Evolutionary conservation across 2,888 invertebrate species (phyloP).

Genomic region (Acleris literana): DNA sequence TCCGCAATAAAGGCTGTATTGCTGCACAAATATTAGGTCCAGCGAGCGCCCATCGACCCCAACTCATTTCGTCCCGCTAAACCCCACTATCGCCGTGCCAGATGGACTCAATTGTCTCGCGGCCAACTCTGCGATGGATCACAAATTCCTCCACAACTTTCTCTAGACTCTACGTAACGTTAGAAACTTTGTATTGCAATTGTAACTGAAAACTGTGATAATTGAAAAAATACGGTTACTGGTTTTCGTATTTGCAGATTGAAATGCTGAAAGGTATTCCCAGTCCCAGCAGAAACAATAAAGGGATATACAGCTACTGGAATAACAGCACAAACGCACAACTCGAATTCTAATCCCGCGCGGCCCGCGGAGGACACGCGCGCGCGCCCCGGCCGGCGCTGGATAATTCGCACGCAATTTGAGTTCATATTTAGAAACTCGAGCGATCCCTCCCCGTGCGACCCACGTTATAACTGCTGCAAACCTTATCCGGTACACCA

Average conservation of each 20-base stretch:
- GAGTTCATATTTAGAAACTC: slow-evolving; percentile 60
- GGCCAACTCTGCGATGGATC: slow-evolving; percentile 49
- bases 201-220: slow-evolving; percentile 8
- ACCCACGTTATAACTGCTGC: slow-evolving; percentile 33
- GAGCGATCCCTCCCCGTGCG: slow-evolving; percentile 42
- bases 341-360: slow-evolving; percentile 69
- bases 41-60: slow-evolving; percentile 65
- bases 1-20: slow-evolving; percentile 75
- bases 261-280: slow-evolving; percentile 58
- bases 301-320: slow-evolving; percentile 57
- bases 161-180: slow-evolving; percentile 36
- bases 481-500: neutral
- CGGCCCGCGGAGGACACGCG: slow-evolving; percentile 66
- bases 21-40: slow-evolving; percentile 75
- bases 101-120: slow-evolving; percentile 72
- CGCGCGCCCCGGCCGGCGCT: slow-evolving; percentile 47
- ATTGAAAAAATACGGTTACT: slow-evolving; percentile 35
- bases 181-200: neutral
- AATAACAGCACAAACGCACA: slow-evolving; percentile 69
- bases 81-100: slow-evolving; percentile 62
- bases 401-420: slow-evolving; percentile 74
- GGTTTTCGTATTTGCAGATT: slow-evolving; percentile 45
- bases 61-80: slow-evolving; percentile 71
- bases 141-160: slow-evolving; percentile 47
- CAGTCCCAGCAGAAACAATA: slow-evolving; percentile 60